These are phyloP conservation scores for Venustaconcha ellipsiformis DNA, from an alignment of 1,140 invertebrate species.

Conservation along the genomic window DNA sequence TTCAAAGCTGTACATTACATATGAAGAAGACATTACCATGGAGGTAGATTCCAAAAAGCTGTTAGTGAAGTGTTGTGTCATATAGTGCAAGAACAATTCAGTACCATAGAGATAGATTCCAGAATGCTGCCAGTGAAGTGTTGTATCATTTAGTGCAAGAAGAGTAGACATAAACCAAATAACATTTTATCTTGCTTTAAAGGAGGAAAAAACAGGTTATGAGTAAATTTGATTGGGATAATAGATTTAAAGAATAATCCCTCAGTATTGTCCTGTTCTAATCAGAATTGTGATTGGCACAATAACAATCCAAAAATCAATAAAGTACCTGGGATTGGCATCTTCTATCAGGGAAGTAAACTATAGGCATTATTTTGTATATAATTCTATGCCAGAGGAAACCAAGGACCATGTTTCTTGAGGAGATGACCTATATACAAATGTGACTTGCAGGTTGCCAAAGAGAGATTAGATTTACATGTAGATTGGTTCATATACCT, in stretches of 20 bases:
- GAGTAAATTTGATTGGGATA: slow-evolving; percentile 12
- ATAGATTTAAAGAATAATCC: background rate
- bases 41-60: slow-evolving; percentile 2
- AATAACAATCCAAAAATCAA: background rate
- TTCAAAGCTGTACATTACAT: slow-evolving; percentile 1
- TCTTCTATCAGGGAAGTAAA: background rate
- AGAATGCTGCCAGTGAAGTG: slow-evolving; percentile 1
- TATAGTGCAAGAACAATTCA: no score
- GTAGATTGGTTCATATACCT: no score
- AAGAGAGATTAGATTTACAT: slow-evolving; percentile 5
- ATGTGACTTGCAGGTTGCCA: slow-evolving; percentile 22
- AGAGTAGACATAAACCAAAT: background rate
- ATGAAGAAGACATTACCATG: background rate
- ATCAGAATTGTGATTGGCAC: background rate
- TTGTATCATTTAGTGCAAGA: background rate
- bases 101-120: background rate
- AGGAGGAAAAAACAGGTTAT: slow-evolving; percentile 1
- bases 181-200: slow-evolving; percentile 5
- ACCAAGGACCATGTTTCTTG: background rate
- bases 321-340: background rate
- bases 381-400: slow-evolving; percentile 4
- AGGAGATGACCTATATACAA: slow-evolving; percentile 6
- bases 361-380: slow-evolving; percentile 3
- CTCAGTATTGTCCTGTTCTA: slow-evolving; percentile 2
- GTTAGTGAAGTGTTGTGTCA: background rate